Percentiles rank a stretch among this genome's conserved stretches.
Conservation (phyloP, 2,797 vertebrate species). For the Cephalopachus bancanus region DNA sequence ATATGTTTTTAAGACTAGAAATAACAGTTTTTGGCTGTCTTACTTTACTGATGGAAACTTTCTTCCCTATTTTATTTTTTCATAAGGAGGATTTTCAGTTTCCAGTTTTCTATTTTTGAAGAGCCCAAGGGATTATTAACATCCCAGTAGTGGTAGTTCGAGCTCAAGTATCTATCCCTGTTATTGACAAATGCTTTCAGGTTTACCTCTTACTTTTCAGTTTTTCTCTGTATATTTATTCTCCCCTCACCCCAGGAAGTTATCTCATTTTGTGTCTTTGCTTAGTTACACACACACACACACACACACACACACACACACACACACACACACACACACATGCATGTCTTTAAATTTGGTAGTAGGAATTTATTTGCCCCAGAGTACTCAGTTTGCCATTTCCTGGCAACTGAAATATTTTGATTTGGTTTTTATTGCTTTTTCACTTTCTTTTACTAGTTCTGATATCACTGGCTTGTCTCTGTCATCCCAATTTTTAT, state of each 20-base stretch:
- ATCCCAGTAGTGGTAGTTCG: not conserved
- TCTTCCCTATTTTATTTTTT: not conserved
- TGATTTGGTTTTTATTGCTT: not conserved
- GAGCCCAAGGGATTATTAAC: not conserved
- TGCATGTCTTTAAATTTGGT: not conserved
- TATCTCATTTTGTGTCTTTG: not conserved
- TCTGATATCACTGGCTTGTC: not conserved
- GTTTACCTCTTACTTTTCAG: not conserved
- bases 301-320: too few species aligned
- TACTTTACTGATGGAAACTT: not conserved
- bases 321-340: too few species aligned
- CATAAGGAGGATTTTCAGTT: not conserved
- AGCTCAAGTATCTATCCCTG: not conserved
- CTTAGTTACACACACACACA: too few species aligned
- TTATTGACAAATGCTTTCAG: not conserved
- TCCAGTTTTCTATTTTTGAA: not conserved
- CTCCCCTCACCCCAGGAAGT: not conserved
- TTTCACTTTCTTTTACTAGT: not conserved
- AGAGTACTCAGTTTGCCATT: not conserved
- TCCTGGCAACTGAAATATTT: not conserved
- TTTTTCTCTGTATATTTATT: not conserved
- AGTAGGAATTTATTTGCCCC: not conserved
- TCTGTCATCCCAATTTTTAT: not conserved
- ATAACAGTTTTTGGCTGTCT: not conserved
- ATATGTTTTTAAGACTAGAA: constrained; percentile 2